Evolutionary conservation across 2,113 vertebrate genomes (phyloP), one percentile per base, ranked within the genome.

Genomic region (Picathartes gymnocephalus): DNA sequence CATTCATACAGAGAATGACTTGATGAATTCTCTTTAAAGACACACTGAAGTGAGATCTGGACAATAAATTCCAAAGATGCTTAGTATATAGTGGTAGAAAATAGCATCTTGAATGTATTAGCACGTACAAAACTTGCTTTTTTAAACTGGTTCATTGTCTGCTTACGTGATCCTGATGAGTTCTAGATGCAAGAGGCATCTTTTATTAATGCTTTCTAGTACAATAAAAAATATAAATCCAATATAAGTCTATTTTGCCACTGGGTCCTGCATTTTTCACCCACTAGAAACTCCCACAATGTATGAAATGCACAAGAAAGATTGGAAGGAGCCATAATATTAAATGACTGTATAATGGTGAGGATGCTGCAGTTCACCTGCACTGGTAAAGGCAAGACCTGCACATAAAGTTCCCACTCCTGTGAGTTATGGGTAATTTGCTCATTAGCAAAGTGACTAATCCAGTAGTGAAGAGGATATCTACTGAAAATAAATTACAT

Each of bases 391-490:
- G 57, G 68, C 68, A 61, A 72, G 45, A 61, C 22, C 70, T 80
- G 37, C 56, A 25, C 56, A 71, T 85, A 73, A 92, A 94, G 93
- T 86, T 80, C 76, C 70, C 81, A 64, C 58, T 93, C 82, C 68
- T 61, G 70, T 96, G 88, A 95, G 51, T 87, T 89, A 94, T 86
- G 81, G 82, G 68, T 92, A 86, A 60, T 90, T 82, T 93, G 64
- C 53, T 93, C 82, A 88, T 94, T 91, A 91, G 39, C 33, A 3
- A 92, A 92, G 70, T 87, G 76, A 88, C 73, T 80, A 64, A 92
- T 90, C 77, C 94, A 92, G 85, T 87, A 68, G 82, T 31, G 68
- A 92, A 82, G 81, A 92, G 69, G 71, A 81, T n/a, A 39, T 51
- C 80, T 86, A 19, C 42, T 73, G 86, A 92, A 93, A 95, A 95